These are phyloP conservation scores for Julus scandinavius DNA, from an alignment of 2,888 invertebrate species.

Conservation along the genomic window DNA sequence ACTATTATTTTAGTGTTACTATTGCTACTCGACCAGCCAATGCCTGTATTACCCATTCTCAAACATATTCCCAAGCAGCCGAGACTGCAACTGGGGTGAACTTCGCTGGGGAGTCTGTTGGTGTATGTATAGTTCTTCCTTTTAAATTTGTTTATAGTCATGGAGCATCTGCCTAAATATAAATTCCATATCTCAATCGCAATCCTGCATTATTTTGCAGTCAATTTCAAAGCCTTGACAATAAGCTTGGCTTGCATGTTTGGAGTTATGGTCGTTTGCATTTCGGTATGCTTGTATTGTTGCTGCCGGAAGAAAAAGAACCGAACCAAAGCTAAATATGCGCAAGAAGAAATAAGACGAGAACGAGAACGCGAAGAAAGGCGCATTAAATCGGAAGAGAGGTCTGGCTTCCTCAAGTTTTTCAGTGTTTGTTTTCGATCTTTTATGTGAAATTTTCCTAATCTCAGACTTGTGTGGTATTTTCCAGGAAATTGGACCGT, in stretches of 20 bases:
- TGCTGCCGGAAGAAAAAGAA: constrained; percentile 57
- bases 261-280: constrained; percentile 57
- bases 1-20: constrained; percentile 56
- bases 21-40: constrained; percentile 55
- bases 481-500: constrained; percentile 53
- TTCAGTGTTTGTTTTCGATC: not conserved
- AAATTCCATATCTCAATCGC: not conserved
- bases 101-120: constrained; percentile 58
- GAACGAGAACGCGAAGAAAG: constrained; percentile 57
- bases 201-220: constrained; percentile 52
- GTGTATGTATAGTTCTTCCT: constrained; percentile 54
- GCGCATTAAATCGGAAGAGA: constrained; percentile 55
- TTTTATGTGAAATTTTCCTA: not conserved
- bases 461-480: not conserved
- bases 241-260: constrained; percentile 56
- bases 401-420: not conserved
- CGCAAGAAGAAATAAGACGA: constrained; percentile 56
- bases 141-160: not conserved
- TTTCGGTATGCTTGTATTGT: constrained; percentile 56
- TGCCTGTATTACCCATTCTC: constrained; percentile 57
- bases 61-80: constrained; percentile 53
- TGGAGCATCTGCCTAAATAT: too few species aligned
- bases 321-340: not conserved
- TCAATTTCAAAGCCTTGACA: constrained; percentile 58
- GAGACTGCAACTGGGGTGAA: constrained; percentile 56